These are phyloP conservation scores for Sinocyclocheilus anophthalmus DNA, from an alignment of 2,113 vertebrate species.

Conservation along the genomic window DNA sequence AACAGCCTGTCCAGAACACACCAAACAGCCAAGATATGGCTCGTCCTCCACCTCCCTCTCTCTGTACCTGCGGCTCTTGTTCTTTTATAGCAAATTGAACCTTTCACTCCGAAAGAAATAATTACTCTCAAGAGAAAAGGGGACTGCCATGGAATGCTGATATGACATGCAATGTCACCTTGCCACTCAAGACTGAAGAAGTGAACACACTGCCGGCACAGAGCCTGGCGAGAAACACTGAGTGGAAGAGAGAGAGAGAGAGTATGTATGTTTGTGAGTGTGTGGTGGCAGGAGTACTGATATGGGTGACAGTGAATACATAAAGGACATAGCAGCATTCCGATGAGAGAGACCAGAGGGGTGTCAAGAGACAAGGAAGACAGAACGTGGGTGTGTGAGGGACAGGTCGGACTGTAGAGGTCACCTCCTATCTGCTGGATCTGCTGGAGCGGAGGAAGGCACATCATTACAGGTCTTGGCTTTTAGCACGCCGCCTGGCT, in stretches of 20 bases:
- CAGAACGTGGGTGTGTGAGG: conserved; percentile 9
- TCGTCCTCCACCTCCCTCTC: conserved; percentile 57
- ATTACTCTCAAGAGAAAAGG: conserved; percentile 85
- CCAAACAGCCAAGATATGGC: conserved; percentile 60
- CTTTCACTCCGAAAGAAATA: conserved; percentile 87
- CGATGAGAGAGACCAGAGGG: conserved; percentile 22
- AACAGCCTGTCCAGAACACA: conserved; percentile 69
- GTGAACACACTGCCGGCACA: conserved; percentile 57
- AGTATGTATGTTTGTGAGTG: conserved; percentile 44
- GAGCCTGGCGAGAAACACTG: conserved; percentile 57
- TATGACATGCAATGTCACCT: conserved; percentile 92
- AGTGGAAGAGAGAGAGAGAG: conserved; percentile 7
- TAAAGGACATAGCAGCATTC: conserved; percentile 40
- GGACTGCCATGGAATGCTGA: conserved; percentile 83
- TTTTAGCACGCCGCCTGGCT: conserved; percentile 66
- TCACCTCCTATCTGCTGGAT: not conserved
- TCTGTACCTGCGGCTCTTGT: conserved; percentile 76
- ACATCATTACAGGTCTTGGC: conserved; percentile 75
- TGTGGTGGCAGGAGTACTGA: conserved; percentile 52
- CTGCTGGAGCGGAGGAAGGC: not conserved
- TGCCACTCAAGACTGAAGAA: conserved; percentile 78
- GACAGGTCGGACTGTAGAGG: not conserved
- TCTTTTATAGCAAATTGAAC: conserved; percentile 89
- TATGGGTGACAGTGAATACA: conserved; percentile 45
- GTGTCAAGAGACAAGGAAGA: conserved; percentile 8